Evolutionary conservation across 2,888 invertebrate species (phyloP), one percentile per base, ranked within the genome.

Genomic region (Pristionchus maxplancki): DNA sequence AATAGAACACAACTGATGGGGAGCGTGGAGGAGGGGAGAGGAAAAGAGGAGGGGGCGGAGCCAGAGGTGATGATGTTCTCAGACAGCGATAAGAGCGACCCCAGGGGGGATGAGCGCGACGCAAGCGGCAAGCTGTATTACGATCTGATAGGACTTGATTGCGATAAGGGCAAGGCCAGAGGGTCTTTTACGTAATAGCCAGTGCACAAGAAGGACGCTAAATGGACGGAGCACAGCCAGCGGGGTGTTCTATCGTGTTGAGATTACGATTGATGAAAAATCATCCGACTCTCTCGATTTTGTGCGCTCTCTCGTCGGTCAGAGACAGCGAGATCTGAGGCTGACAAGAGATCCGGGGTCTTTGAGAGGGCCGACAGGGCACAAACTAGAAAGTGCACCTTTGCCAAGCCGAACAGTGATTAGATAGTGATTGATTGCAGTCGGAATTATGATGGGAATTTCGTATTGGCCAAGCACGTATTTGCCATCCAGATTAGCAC

Each of bases 371-470:
- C 28, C 28, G 64, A 67, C 28, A 67, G 31, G 17, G 64, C 58
- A 58, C 24, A 67, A 67, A 67, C 34, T 17, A 31, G 31, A 17
- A 24, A 67, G 31, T 64, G 28, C 64, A 64, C 37, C 71, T 37
- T 34, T 37, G 71, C 37, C 1, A 37, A 71, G 71, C 34, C 71
- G 71, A 71, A 71, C 37, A 8, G 37, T 5, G 71, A 71, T 71
- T 34, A 71, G 71, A 71, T 71, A 71, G 37, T 15, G 37, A 37
- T 71, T 71, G 71, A 71, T 71, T 71, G 71, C 71, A 24, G 4
- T 71, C 3, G 17, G 71, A 71, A 71, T 71, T 71, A 71, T 8
- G 71, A 71, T 44, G 20, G 37, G 37, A 20, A 11, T 20, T n/a
- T n/a, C n/a, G n/a, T n/a, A n/a, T n/a, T n/a, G n/a, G n/a, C n/a